phyloP scores from a whole-genome alignment of 1,140 invertebrate genomes.

The Hylaeus volcanicus region DNA sequence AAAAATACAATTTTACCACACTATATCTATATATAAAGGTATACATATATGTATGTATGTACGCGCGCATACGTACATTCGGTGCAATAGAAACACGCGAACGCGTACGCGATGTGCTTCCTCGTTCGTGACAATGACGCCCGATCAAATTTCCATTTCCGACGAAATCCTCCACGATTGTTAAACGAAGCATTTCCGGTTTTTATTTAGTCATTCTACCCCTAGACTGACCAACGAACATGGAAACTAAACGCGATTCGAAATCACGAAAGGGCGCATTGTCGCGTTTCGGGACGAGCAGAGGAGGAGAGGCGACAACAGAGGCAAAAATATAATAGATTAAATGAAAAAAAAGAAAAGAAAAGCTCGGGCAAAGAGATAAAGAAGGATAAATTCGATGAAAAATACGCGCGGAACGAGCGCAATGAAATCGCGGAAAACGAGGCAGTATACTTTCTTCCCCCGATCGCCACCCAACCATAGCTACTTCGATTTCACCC shows the following conservation, averaged over 20 bases:
- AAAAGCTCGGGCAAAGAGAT: constrained; percentile 30
- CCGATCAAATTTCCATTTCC: constrained; percentile 36
- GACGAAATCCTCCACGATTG: constrained; percentile 17
- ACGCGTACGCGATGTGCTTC: constrained; percentile 62
- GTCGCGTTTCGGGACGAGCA: constrained; percentile 52
- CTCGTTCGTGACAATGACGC: constrained; percentile 52
- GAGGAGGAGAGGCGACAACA: constrained; percentile 61
- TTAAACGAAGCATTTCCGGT: not conserved
- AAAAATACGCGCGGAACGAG: constrained; percentile 21
- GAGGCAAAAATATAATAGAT: constrained; percentile 43
- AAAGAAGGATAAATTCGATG: constrained; percentile 17
- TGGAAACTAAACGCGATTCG: constrained; percentile 7
- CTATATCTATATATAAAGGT: constrained; percentile 67
- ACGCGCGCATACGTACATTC: constrained; percentile 58
- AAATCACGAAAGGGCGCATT: constrained; percentile 35
- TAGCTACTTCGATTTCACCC: constrained; percentile 50
- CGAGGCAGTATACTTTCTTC: constrained; percentile 49
- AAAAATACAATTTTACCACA: constrained; percentile 28
- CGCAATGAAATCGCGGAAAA: constrained; percentile 46
- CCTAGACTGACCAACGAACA: constrained; percentile 17
- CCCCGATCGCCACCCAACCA: constrained; percentile 19
- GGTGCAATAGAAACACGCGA: constrained; percentile 46
- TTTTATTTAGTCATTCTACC: not conserved
- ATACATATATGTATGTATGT: constrained; percentile 68
- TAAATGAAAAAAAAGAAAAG: not conserved